Evolutionary conservation across 2,113 vertebrate genomes (phyloP).

Genomic region (Ascaphus truei): DNA sequence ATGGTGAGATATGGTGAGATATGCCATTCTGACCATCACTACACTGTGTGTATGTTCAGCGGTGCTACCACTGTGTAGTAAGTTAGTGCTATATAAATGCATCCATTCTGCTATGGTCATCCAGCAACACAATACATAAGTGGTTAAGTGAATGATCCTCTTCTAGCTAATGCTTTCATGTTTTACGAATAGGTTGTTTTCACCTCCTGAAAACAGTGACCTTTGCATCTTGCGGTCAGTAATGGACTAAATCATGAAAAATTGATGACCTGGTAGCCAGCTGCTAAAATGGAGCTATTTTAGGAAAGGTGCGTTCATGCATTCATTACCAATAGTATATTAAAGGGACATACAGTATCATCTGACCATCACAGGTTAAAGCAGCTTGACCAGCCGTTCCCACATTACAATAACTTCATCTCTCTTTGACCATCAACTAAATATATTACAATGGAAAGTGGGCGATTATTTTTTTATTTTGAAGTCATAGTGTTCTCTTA

Average conservation of each 20-base stretch:
- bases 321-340: neutral
- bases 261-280: constrained; percentile 34
- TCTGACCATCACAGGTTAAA: neutral
- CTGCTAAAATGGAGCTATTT: constrained; percentile 26
- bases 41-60: too few species aligned
- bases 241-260: constrained; percentile 29
- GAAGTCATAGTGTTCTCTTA: too few species aligned
- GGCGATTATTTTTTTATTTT: too few species aligned
- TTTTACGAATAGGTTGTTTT: constrained; percentile 12
- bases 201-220: constrained; percentile 27
- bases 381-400: neutral
- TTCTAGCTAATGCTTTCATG: neutral
- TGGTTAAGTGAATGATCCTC: neutral
- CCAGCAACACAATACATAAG: neutral
- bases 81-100: too few species aligned
- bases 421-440: too few species aligned
- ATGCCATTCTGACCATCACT: too few species aligned
- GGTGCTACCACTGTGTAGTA: too few species aligned
- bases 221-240: constrained; percentile 37
- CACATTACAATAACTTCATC: neutral
- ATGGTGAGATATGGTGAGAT: too few species aligned
- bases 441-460: too few species aligned
- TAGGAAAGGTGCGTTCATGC: constrained; percentile 24
- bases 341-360: neutral
- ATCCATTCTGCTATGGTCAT: too few species aligned